Evolutionary conservation across 1,140 invertebrate species (phyloP).

Genomic region (Solen grandis): DNA sequence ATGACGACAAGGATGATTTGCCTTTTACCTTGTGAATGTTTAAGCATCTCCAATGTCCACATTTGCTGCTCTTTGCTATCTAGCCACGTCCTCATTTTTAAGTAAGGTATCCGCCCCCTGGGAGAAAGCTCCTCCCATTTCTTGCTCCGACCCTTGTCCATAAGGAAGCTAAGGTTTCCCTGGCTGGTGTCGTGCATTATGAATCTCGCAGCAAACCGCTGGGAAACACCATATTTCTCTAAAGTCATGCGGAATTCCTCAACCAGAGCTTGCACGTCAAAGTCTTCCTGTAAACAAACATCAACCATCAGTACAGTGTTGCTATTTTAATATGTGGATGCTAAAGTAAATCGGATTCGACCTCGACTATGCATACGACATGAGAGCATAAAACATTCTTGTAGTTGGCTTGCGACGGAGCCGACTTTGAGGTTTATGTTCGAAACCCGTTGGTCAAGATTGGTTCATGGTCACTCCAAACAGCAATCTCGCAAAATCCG

Average conservation of each 20-base stretch:
- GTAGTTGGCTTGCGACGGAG: too few relatives aligned
- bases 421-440: too few relatives aligned
- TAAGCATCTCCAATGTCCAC: constrained; percentile 41
- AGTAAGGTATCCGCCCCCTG: constrained; percentile 36
- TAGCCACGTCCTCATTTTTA: constrained; percentile 50
- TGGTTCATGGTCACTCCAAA: too few relatives aligned
- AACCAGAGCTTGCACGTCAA: constrained; percentile 40
- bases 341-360: too few relatives aligned
- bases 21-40: constrained; percentile 38
- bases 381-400: too few relatives aligned
- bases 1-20: background rate
- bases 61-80: constrained; percentile 43
- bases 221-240: constrained; percentile 47
- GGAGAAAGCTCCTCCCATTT: constrained; percentile 45
- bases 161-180: constrained; percentile 52
- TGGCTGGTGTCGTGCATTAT: constrained; percentile 54
- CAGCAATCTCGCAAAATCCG: too few relatives aligned
- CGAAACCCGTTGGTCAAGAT: too few relatives aligned
- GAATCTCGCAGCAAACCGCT: constrained; percentile 48
- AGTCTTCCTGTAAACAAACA: constrained; percentile 20
- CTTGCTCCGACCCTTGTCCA: constrained; percentile 52
- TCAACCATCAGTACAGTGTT: too few relatives aligned
- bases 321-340: too few relatives aligned
- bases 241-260: constrained; percentile 43
- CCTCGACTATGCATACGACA: too few relatives aligned